phyloP scores from a whole-genome alignment of 2,888 invertebrate species.

The Theristus sp. region DNA sequence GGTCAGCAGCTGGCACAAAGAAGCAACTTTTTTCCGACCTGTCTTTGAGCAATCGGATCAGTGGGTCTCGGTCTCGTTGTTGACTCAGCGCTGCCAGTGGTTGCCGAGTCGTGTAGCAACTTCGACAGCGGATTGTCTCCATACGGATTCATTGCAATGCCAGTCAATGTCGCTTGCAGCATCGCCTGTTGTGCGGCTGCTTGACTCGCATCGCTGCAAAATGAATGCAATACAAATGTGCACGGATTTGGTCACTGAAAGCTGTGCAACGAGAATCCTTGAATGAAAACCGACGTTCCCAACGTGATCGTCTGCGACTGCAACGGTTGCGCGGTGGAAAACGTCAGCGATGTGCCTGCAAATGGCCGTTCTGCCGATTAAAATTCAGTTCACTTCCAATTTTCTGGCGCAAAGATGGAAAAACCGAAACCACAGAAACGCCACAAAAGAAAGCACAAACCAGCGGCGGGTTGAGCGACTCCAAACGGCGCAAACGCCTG shows the following conservation, averaged over 20 bases:
- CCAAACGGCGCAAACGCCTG: too few species aligned
- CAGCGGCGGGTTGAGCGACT: too few species aligned
- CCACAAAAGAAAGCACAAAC: too few species aligned
- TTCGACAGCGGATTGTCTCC: constrained; percentile 68
- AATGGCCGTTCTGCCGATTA: too few species aligned
- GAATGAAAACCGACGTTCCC: not conserved
- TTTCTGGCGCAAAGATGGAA: too few species aligned
- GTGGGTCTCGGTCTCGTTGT: constrained; percentile 38
- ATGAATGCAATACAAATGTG: not conserved
- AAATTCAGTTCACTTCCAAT: too few species aligned
- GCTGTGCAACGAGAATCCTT: not conserved
- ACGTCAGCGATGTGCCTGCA: too few species aligned
- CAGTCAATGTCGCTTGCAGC: constrained; percentile 34
- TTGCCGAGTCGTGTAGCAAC: constrained; percentile 44
- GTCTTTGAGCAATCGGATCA: constrained; percentile 47
- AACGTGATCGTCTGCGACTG: not conserved
- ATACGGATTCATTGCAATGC: constrained; percentile 57
- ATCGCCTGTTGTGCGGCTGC: constrained; percentile 45
- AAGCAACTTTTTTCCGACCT: constrained; percentile 9
- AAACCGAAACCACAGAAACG: too few species aligned
- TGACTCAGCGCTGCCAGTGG: not conserved
- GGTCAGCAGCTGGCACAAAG: too few species aligned
- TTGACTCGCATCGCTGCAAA: constrained; percentile 7
- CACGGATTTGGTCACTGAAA: not conserved
- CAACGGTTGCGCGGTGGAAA: not conserved